Base-by-base conservation (phyloP, 2,113 vertebrate species). In the Perognathus longimembris region DNA sequence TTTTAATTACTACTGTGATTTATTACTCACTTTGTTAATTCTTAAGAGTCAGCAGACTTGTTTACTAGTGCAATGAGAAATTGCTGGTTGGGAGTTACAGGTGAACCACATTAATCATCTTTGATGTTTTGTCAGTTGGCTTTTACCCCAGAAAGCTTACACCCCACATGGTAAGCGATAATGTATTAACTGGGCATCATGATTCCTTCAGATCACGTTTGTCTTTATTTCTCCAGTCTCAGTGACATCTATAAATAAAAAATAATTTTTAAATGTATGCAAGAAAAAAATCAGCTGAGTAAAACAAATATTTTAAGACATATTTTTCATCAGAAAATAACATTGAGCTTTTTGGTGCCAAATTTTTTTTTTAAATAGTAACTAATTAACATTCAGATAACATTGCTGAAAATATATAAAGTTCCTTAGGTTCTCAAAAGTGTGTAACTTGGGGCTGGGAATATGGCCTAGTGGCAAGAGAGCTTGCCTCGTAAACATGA, bases 1-100 rank as follows among this genome's bases (percentile, higher is more conserved):
- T 95, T 94, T 93, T 96, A 96, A 97, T 97, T 94, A 95, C 83
- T 90, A 93, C 83, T 90, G 73, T 92, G 94, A 97, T 96, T 96
- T 97, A 97, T 97, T 95, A 85, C 85, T 90, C 82, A 90, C 74
- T 36, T 14, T 28, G 63, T 84, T 96, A 96, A 96, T 94, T 79
- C 54, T 36, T 14, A 54, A 88, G 69, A 85, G 45, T 69, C 87
- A 86, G 91, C 87, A 95, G 61, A 95, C 20, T 85, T 57, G 74
- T 77, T 96, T 45, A 21, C n/a, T 17, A 78, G 45, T 90, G 69
- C 89, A 93, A 42, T 95, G 75, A 94, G 95, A 90, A 97, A 96
- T 84, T 89, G 40, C 83, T 79, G 34, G 82, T 80, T 82, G 70
- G 92, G 63, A 94, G 84, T 92, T 92, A 93, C 74, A 93, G 70